Evolutionary conservation across 2,797 vertebrate species (phyloP).

Genomic region (Argya squamiceps): DNA sequence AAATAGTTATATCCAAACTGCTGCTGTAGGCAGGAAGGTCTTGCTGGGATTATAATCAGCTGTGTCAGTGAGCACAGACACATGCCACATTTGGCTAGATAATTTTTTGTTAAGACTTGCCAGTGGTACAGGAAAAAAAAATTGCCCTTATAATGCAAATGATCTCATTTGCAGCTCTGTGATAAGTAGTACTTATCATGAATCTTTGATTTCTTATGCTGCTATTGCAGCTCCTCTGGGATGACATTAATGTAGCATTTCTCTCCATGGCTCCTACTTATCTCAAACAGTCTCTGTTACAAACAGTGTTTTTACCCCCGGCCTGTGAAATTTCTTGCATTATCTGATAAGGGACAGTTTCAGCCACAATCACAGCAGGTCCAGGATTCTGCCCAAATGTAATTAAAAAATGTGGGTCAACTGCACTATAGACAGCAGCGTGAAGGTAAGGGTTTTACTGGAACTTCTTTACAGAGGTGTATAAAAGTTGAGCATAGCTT

Average conservation of each 20-base stretch:
- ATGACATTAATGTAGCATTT: background rate
- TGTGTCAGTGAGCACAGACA: background rate
- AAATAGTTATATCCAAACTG: background rate
- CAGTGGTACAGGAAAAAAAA: background rate
- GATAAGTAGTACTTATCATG: background rate
- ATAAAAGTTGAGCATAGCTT: background rate
- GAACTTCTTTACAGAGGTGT: background rate
- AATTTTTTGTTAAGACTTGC: background rate
- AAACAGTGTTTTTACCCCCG: background rate
- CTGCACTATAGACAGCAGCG: fast-evolving
- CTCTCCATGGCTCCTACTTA: background rate
- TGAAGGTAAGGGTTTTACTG: background rate
- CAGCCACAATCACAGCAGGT: background rate
- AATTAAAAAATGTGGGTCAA: background rate
- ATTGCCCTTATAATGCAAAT: background rate
- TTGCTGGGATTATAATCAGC: constrained; percentile 27
- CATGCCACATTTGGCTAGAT: background rate
- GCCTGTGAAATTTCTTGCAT: background rate
- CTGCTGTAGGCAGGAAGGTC: constrained; percentile 1
- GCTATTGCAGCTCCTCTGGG: background rate
- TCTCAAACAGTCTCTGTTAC: background rate
- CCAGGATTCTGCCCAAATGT: background rate
- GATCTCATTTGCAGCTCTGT: background rate
- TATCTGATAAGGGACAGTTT: background rate
- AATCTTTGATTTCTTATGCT: background rate